Evolutionary conservation across 2,113 vertebrate genomes (phyloP).

Genomic region (Aplodontia rufa): DNA sequence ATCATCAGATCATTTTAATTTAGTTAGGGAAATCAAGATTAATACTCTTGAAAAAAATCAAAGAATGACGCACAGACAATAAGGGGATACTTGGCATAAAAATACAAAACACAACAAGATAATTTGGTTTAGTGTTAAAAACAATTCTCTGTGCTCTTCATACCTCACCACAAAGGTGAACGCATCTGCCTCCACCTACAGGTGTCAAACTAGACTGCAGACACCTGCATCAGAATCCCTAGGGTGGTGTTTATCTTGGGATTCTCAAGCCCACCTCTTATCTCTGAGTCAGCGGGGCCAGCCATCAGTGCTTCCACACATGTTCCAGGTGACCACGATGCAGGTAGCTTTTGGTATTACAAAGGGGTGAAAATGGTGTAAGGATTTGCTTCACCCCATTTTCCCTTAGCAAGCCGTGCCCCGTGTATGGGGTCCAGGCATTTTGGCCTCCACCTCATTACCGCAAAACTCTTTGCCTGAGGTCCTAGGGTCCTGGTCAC

Average conservation of each 20-base stretch:
- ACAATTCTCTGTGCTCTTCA: not conserved
- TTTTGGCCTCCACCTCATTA: not conserved
- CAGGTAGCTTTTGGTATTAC: not conserved
- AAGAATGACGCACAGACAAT: not conserved
- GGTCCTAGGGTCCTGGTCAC: not conserved
- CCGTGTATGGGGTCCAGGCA: not conserved
- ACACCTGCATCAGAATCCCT: not conserved
- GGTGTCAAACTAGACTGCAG: not conserved
- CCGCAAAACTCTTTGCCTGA: not conserved
- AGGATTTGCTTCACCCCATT: not conserved
- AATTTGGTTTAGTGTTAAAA: not conserved
- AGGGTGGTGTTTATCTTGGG: not conserved
- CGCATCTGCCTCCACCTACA: not conserved
- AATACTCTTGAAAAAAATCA: not conserved
- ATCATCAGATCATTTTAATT: not conserved
- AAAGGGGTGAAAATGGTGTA: not conserved
- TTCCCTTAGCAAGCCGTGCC: not conserved
- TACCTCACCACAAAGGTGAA: not conserved
- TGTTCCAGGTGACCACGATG: not conserved
- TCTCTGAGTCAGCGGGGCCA: not conserved
- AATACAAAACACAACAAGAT: slow-evolving; percentile 3
- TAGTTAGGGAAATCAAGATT: slow-evolving; percentile 6
- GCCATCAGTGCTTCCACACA: not conserved
- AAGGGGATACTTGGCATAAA: slow-evolving; percentile 3
- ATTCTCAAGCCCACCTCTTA: not conserved